These are phyloP conservation scores for Agrochola lota DNA, from an alignment of 2,888 invertebrate genomes.

Conservation along the genomic window DNA sequence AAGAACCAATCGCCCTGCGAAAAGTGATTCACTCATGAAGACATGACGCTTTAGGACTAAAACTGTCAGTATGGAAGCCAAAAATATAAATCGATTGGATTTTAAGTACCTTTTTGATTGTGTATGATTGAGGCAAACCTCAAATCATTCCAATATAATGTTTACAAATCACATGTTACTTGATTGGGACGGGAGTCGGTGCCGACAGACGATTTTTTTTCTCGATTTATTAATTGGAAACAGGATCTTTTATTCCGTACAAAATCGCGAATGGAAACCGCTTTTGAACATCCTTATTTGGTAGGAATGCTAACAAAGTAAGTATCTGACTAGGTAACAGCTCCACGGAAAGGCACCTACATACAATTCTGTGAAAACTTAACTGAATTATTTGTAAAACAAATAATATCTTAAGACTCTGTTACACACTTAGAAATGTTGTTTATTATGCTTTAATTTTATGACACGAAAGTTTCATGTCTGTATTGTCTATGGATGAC, in stretches of 20 bases:
- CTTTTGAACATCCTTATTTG: conserved; percentile 11
- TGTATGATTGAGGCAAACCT: conserved; percentile 56
- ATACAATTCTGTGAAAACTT: neutral
- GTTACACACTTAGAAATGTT: neutral
- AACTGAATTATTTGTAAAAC: neutral
- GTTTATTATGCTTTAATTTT: neutral
- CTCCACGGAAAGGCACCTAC: neutral
- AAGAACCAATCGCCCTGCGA: neutral
- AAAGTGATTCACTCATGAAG: conserved; percentile 8
- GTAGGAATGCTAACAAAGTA: neutral
- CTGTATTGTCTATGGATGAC: conserved; percentile 36
- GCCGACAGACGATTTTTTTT: conserved; percentile 34
- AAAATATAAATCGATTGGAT: conserved; percentile 50
- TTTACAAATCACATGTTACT: conserved; percentile 47
- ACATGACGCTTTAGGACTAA: neutral
- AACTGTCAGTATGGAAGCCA: neutral
- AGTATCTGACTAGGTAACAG: neutral
- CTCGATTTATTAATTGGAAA: conserved; percentile 40
- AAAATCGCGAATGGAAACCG: neutral
- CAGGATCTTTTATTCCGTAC: conserved; percentile 17
- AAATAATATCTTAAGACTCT: neutral
- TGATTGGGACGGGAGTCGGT: conserved; percentile 23
- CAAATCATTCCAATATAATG: conserved; percentile 46
- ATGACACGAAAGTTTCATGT: conserved; percentile 17
- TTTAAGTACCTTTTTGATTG: conserved; percentile 40